Conservation (phyloP, 2,888 invertebrate genomes). For the Macrosiphum euphorbiae region DNA sequence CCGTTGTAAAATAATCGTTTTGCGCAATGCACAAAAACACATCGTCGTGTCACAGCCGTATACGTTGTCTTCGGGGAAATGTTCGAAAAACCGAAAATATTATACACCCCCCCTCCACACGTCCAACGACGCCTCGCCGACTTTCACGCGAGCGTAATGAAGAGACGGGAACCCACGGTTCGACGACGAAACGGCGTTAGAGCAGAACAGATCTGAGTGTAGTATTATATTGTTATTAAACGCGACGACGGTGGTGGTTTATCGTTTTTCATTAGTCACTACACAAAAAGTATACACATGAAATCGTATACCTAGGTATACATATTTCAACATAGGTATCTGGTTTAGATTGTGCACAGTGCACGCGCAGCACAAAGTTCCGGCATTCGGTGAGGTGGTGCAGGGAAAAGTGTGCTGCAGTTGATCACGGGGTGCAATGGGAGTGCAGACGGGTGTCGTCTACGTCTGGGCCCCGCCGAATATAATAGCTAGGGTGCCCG, state of each 20-base stretch:
- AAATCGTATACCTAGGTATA: background rate
- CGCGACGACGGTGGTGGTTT: background rate
- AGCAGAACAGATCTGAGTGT: background rate
- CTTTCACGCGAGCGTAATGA: background rate
- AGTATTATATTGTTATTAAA: background rate
- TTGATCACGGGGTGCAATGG: background rate
- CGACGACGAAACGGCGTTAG: background rate
- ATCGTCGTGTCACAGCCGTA: background rate
- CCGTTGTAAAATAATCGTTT: constrained; percentile 33
- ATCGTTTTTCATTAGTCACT: background rate
- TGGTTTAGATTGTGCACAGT: background rate
- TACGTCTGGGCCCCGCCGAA: constrained; percentile 11
- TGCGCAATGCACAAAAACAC: constrained; percentile 26
- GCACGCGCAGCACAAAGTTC: background rate
- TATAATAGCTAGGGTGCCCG: constrained; percentile 32
- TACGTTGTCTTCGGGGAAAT: background rate
- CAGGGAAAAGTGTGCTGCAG: background rate
- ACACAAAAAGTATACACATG: background rate
- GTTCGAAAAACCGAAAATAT: background rate
- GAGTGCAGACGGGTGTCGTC: background rate
- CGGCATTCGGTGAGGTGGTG: background rate
- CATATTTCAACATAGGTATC: no score
- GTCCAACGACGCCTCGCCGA: no score
- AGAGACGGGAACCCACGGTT: no score
- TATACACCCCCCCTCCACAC: background rate